A percentile compares a stretch with the other conserved stretches of the same genome.
Evolutionary conservation across 2,113 vertebrate genomes (phyloP).

Genomic region (Pardalotus punctatus): DNA sequence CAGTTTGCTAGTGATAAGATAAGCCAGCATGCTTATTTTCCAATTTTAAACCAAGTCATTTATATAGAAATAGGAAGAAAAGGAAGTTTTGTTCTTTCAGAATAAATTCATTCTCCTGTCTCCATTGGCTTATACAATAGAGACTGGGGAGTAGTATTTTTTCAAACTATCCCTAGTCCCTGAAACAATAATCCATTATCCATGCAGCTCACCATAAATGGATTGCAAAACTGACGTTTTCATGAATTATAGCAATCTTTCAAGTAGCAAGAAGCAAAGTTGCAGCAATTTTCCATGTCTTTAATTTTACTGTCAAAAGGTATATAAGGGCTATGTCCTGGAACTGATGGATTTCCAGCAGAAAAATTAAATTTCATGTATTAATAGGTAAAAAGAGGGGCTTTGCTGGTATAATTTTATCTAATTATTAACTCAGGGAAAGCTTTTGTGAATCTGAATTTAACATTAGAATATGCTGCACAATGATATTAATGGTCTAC

Average conservation of each 20-base stretch:
- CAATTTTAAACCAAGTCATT: conserved; percentile 19
- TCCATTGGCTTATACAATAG: conserved; percentile 34
- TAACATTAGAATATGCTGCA: conserved; percentile 2
- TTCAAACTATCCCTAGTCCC: conserved; percentile 17
- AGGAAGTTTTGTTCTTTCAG: conserved; percentile 49
- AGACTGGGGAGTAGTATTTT: conserved; percentile 51
- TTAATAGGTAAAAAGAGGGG: conserved; percentile 54
- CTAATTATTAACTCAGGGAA: conserved; percentile 61
- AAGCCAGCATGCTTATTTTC: conserved; percentile 1
- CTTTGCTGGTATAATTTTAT: conserved; percentile 59
- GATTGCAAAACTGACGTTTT: conserved; percentile 40
- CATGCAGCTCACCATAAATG: conserved; percentile 49
- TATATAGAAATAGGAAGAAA: conserved; percentile 37
- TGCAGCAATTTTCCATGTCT: conserved; percentile 59
- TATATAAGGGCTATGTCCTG: conserved; percentile 50
- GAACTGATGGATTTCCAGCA: conserved; percentile 60
- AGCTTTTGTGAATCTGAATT: conserved; percentile 39
- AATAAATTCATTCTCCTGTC: conserved; percentile 46
- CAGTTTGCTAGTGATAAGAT: conserved; percentile 10
- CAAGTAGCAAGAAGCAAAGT: conserved; percentile 57
- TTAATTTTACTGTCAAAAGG: conserved; percentile 73
- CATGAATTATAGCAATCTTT: conserved; percentile 62
- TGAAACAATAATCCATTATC: conserved; percentile 56
- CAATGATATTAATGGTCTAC: conserved; percentile 16
- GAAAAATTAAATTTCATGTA: conserved; percentile 51